Evolutionary conservation across 2,113 vertebrate genomes (phyloP).

Genomic region (Rissa tridactyla): DNA sequence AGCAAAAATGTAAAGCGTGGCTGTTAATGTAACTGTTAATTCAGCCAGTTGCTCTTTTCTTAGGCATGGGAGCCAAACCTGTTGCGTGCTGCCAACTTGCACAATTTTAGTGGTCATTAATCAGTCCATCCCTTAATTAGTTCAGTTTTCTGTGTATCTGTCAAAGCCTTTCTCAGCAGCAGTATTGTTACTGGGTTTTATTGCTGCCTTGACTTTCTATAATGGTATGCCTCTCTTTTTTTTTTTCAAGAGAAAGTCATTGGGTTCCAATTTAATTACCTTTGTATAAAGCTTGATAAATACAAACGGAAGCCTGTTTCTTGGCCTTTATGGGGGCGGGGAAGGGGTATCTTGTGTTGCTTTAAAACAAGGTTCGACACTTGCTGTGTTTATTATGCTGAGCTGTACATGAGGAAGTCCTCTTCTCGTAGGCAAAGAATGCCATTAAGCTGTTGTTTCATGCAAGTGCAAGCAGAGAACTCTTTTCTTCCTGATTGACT

Average conservation of each 20-base stretch:
- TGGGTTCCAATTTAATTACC: background rate
- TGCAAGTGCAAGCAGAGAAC: background rate
- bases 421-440: background rate
- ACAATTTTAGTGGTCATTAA: background rate
- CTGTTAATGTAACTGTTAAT: background rate
- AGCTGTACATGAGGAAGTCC: constrained; percentile 32
- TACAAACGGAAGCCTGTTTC: background rate
- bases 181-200: background rate
- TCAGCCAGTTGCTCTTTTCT: background rate
- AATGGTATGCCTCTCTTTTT: background rate
- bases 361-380: constrained; percentile 19
- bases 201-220: background rate
- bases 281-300: background rate
- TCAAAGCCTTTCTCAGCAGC: background rate
- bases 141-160: background rate
- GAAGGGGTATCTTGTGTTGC: background rate
- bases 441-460: background rate
- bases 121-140: background rate
- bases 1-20: background rate
- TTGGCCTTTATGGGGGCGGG: background rate
- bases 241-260: background rate
- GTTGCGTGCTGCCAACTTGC: background rate
- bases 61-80: background rate
- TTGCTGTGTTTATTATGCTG: background rate
- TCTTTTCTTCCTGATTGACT: background rate